Percentiles rank a stretch among this genome's conserved stretches.
Evolutionary conservation across 2,888 invertebrate genomes (phyloP).

Genomic region (Cryptocephalus moraei): DNA sequence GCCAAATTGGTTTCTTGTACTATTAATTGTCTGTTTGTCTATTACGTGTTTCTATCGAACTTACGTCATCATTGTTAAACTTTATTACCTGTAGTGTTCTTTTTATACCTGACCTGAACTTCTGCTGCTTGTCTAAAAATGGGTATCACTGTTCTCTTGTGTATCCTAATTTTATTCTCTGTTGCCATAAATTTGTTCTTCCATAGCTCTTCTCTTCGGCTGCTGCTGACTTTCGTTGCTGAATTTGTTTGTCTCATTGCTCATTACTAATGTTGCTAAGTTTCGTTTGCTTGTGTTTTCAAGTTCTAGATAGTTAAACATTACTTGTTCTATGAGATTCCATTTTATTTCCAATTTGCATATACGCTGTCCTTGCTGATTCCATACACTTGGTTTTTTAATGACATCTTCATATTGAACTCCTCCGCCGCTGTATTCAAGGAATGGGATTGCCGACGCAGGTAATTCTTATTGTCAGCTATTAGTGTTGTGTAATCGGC

Average conservation of each 20-base stretch:
- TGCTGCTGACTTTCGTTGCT: background rate
- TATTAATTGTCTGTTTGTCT: background rate
- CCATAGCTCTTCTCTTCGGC: background rate
- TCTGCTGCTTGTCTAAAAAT: background rate
- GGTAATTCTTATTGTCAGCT: too few relatives aligned
- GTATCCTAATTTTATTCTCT: background rate
- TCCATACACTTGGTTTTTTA: too few relatives aligned
- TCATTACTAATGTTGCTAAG: background rate
- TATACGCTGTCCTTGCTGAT: background rate
- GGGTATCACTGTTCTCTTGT: background rate
- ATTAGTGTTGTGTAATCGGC: too few relatives aligned
- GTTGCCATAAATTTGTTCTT: background rate
- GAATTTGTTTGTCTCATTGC: slow-evolving; percentile 1
- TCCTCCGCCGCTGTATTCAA: background rate
- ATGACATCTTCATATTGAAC: background rate
- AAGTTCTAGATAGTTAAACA: background rate
- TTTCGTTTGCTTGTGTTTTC: background rate
- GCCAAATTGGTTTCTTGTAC: background rate
- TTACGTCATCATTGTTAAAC: background rate
- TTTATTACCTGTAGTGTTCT: background rate
- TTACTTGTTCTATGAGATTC: background rate
- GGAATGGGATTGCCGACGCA: background rate
- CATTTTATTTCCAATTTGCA: background rate
- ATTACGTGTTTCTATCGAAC: background rate
- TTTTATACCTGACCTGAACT: background rate